Percentiles rank a stretch among this genome's conserved stretches.
These are phyloP conservation scores for Phrynocephalus vlangalii DNA, from an alignment of 2,797 vertebrate genomes.

Conservation along the genomic window DNA sequence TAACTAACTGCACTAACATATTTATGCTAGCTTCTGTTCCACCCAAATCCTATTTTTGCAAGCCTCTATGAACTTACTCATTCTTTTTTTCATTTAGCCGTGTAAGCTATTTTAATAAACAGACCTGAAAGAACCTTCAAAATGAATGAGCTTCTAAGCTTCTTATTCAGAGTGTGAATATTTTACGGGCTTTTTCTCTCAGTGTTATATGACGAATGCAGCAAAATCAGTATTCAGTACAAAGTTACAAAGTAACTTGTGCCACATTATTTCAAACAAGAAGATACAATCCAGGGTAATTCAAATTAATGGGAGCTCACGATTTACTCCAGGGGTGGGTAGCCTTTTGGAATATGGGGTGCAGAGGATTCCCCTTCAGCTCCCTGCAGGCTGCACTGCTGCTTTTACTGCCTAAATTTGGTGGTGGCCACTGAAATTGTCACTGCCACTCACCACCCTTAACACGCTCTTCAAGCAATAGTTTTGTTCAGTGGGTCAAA, in stretches of 20 bases:
- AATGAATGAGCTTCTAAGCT: constrained; percentile 23
- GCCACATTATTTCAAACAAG: constrained; percentile 1
- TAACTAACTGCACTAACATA: constrained; percentile 1
- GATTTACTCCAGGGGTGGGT: background rate
- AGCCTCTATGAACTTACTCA: constrained; percentile 12
- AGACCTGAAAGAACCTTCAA: constrained; percentile 22
- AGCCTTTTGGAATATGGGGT: background rate
- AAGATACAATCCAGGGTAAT: background rate
- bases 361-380: background rate
- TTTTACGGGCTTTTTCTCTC: background rate
- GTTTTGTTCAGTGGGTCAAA: too few relatives aligned
- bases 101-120: constrained; percentile 40
- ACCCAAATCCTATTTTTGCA: constrained; percentile 38
- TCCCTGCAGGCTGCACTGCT: too few relatives aligned
- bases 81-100: constrained; percentile 47
- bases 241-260: constrained; percentile 6
- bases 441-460: too few relatives aligned
- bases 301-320: background rate
- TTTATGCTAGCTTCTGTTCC: constrained; percentile 35
- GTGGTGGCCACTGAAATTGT: too few relatives aligned
- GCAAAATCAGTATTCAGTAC: constrained; percentile 25
- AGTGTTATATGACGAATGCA: constrained; percentile 3
- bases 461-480: too few relatives aligned
- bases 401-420: too few relatives aligned
- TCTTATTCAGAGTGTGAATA: constrained; percentile 11